These are phyloP conservation scores for Scalopus aquaticus DNA, from an alignment of 2,113 vertebrate genomes.

Conservation along the genomic window DNA sequence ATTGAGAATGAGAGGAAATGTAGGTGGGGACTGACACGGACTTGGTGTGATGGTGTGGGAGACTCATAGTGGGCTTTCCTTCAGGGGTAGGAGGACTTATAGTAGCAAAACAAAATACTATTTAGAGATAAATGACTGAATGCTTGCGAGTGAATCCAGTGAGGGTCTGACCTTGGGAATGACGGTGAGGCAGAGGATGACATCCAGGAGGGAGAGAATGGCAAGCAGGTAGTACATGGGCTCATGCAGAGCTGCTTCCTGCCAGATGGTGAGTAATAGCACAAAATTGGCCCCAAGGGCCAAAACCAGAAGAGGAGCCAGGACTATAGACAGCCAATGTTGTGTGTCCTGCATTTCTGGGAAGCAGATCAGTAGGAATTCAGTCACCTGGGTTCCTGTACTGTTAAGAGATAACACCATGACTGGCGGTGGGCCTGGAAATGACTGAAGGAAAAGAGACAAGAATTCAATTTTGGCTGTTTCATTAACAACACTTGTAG, in stretches of 20 bases:
- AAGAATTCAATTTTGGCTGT: not conserved
- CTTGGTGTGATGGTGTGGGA: not conserved
- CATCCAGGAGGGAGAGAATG: slow-evolving; percentile 64
- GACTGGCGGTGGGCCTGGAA: not conserved
- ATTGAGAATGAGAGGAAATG: not conserved
- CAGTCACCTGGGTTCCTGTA: slow-evolving; percentile 55
- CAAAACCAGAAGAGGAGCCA: slow-evolving; percentile 64
- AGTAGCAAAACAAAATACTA: not conserved
- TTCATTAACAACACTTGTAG: not conserved
- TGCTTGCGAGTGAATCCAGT: not conserved
- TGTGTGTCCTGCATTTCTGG: slow-evolving; percentile 73
- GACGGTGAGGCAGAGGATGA: slow-evolving; percentile 70
- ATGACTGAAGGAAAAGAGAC: slow-evolving; percentile 23
- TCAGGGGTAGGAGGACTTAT: not conserved
- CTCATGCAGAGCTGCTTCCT: slow-evolving; percentile 49
- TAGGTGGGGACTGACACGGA: not conserved
- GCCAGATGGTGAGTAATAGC: slow-evolving; percentile 48
- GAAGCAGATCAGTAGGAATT: slow-evolving; percentile 73
- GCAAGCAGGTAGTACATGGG: slow-evolving; percentile 71
- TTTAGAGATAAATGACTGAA: not conserved
- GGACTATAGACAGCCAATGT: slow-evolving; percentile 60
- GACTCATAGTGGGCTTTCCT: not conserved
- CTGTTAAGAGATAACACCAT: slow-evolving; percentile 51
- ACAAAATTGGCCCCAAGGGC: slow-evolving; percentile 62
- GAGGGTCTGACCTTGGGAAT: slow-evolving; percentile 68